phyloP scores from a whole-genome alignment of 2,888 invertebrate genomes.

The Netelia fuscicornis region DNA sequence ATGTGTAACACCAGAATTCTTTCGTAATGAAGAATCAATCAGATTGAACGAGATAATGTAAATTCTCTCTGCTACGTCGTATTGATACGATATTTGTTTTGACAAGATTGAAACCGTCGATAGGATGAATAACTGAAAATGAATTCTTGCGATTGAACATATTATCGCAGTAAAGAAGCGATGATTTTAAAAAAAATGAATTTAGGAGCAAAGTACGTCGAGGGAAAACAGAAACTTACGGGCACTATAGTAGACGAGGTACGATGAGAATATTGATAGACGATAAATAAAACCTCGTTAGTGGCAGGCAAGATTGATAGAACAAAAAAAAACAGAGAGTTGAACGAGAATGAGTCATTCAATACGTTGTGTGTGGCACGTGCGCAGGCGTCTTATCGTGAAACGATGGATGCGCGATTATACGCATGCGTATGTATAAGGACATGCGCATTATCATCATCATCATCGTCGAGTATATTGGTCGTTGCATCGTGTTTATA shows the following conservation, averaged over 20 bases:
- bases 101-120: not conserved
- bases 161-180: no score
- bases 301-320: not conserved
- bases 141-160: not conserved
- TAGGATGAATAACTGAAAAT: not conserved
- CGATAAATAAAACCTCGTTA: slow-evolving; percentile 21
- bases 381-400: slow-evolving; percentile 58
- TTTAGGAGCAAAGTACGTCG: no score
- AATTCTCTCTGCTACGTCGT: no score
- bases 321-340: not conserved
- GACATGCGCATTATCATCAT: slow-evolving; percentile 46
- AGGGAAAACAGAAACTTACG: no score
- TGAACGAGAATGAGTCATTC: slow-evolving; percentile 61
- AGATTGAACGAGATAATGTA: no score
- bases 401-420: slow-evolving; percentile 56
- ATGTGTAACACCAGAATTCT: no score
- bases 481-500: slow-evolving; percentile 33
- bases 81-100: no score
- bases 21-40: no score
- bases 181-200: no score
- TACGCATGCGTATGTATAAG: slow-evolving; percentile 43
- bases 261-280: not conserved
- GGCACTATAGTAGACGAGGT: not conserved
- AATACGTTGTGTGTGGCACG: slow-evolving; percentile 45
- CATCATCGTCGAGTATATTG: slow-evolving; percentile 57